phyloP scores from a whole-genome alignment of 1,140 invertebrate species.

The Lasioglossum baleicum region DNA sequence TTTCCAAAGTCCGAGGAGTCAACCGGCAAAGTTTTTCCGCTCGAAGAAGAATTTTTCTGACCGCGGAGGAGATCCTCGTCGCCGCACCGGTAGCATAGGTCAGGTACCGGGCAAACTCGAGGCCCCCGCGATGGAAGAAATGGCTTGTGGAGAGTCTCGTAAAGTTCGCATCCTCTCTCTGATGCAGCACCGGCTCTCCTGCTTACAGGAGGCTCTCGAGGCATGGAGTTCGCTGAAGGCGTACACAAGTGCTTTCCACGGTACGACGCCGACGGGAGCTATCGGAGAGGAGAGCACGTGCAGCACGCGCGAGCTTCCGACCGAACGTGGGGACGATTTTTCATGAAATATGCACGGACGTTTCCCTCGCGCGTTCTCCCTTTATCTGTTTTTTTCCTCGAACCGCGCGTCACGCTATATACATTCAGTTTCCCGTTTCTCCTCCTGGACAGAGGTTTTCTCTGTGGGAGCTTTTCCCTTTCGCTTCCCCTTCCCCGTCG shows the following conservation, averaged over 20 bases:
- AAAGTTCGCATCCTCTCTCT: constrained; percentile 41
- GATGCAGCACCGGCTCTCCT: constrained; percentile 27
- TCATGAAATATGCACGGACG: constrained; percentile 58
- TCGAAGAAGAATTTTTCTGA: constrained; percentile 25
- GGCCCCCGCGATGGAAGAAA: constrained; percentile 5
- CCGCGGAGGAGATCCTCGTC: not conserved
- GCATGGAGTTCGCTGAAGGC: constrained; percentile 14
- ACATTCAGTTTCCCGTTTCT: constrained; percentile 6
- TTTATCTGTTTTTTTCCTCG: not conserved
- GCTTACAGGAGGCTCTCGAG: constrained; percentile 12
- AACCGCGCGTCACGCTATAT: not conserved
- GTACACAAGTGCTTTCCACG: constrained; percentile 42
- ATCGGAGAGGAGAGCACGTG: constrained; percentile 41
- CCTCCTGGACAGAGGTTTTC: constrained; percentile 4
- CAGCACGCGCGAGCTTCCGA: constrained; percentile 38
- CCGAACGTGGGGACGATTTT: constrained; percentile 52
- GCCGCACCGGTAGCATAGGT: not conserved
- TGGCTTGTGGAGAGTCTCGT: constrained; percentile 27
- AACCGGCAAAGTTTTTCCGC: not conserved
- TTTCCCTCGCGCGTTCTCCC: constrained; percentile 13
- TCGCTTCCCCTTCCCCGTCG: not conserved
- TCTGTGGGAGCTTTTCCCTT: not conserved
- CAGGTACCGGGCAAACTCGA: not conserved
- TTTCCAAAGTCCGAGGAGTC: not conserved
- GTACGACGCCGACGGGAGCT: constrained; percentile 42